A percentile compares a stretch with the other conserved stretches of the same genome.
Conservation (phyloP, 2,888 invertebrate species). For the Netelia fuscicornis region DNA sequence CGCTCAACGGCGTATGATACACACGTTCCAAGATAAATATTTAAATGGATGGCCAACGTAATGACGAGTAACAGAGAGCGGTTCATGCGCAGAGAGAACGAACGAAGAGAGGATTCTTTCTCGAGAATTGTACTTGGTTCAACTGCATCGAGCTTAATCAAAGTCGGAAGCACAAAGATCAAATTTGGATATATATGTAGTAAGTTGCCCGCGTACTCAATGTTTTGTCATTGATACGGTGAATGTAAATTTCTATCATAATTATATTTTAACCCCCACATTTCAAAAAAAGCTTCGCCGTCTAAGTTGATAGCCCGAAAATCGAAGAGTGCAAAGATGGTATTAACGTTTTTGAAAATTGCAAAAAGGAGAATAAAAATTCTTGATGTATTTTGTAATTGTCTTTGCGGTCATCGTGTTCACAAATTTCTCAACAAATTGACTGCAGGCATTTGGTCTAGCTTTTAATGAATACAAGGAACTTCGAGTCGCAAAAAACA, state of each 20-base stretch:
- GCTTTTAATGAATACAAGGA: constrained; percentile 14
- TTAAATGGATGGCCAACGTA: constrained; percentile 60
- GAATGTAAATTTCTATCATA: no score
- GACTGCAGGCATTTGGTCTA: neutral
- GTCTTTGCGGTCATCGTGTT: neutral
- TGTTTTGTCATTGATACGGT: neutral
- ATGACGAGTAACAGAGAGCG: constrained; percentile 43
- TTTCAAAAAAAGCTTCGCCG: neutral
- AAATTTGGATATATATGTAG: neutral
- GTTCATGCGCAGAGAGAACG: constrained; percentile 46
- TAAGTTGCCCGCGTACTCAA: neutral
- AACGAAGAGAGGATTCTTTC: constrained; percentile 3
- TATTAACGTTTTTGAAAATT: no score
- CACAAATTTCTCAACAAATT: constrained; percentile 1
- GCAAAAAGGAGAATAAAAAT: no score
- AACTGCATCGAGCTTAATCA: constrained; percentile 29
- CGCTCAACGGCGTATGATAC: constrained; percentile 33
- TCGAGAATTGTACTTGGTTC: constrained; percentile 36
- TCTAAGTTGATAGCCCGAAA: constrained; percentile 46
- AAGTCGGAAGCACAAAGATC: constrained; percentile 22
- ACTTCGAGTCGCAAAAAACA: constrained; percentile 18
- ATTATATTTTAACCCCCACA: no score
- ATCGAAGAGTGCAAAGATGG: neutral
- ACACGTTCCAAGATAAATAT: constrained; percentile 58
- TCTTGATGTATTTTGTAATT: neutral